Evolutionary conservation across 2,888 invertebrate genomes (phyloP), one percentile per base, ranked within the genome.

Genomic region (Ypsolopha sequella): DNA sequence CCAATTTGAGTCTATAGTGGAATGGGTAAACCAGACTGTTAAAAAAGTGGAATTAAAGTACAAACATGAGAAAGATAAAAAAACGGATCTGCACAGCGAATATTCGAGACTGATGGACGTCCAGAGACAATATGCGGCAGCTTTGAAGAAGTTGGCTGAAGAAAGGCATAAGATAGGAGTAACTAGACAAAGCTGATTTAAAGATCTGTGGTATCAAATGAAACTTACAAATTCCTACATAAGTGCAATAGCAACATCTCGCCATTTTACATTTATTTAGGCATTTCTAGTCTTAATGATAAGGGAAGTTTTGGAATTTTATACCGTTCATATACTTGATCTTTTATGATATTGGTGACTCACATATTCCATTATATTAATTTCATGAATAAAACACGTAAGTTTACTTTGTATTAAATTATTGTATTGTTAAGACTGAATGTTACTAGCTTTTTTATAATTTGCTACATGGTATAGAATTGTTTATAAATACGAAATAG

Each of bases 1-100:
- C 53, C 97, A 98, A 73, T 93, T 98, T 66, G 95, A 97, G 69
- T 90, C 91, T 11, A 97, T 97, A 66, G 93, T 96, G 2, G 94
- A 94, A 36, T 95, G 95, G 63, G 93, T 98, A n/a, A 92, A 93
- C 67, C 93, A 93, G 66, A 96, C 95, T 39, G 93, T 94, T 63
- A 84, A 87, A 38, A 96, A 95, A 82, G 93, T 95, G 52, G 87
- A 87, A 50, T 80, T 80, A 47, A 90, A 89, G 64, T 88, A 78
- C 55, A 71, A 66, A 54, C 65, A 61, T 1, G 85, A 85, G 56
- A 82, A 79, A 54, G 76, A 76, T 50, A 72, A 68, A 41, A 82
- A 85, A 55, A 62, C 73, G 11, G 59, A 62, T 6, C 65, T 87
- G 2, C 72, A 81, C 59, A 64, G 62, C 1, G 86, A 87, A 57